Conservation (phyloP, 2,113 vertebrate genomes). For the Corythaixoides concolor region DNA sequence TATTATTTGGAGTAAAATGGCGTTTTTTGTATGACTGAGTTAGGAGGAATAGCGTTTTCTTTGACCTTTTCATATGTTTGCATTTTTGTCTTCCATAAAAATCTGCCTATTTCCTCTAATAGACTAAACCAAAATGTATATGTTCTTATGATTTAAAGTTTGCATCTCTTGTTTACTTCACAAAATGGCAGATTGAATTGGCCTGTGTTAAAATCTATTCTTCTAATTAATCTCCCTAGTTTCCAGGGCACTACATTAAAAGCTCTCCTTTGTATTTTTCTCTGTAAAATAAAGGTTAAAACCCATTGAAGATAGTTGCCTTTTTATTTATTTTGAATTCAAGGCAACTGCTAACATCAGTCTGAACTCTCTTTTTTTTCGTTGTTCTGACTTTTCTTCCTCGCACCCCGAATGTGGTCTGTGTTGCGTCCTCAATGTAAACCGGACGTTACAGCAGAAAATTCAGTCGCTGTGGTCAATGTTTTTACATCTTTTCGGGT, state of each 20-base stretch:
- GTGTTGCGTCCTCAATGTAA: not conserved
- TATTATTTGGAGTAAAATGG: not conserved
- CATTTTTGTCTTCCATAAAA: not conserved
- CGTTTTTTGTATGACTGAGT: not conserved
- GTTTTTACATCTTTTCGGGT: not conserved
- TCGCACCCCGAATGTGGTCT: not conserved
- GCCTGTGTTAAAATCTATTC: not conserved
- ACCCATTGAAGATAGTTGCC: not conserved
- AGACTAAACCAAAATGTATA: not conserved
- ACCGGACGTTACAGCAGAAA: not conserved
- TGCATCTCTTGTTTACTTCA: not conserved
- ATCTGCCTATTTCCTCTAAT: not conserved
- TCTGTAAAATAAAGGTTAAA: not conserved
- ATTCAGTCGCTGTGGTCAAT: not conserved
- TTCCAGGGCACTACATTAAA: not conserved
- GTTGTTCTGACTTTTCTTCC: not conserved
- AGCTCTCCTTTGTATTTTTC: not conserved
- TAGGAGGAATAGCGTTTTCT: not conserved
- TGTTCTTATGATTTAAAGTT: not conserved
- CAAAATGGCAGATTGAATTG: not conserved
- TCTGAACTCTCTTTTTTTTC: not conserved
- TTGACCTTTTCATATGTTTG: conserved; percentile 1
- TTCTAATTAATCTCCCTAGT: not conserved
- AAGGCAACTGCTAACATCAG: not conserved
- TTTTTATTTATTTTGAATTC: not conserved